Evolutionary conservation across 2,888 invertebrate species (phyloP).

Genomic region (Pyrgus malvae): DNA sequence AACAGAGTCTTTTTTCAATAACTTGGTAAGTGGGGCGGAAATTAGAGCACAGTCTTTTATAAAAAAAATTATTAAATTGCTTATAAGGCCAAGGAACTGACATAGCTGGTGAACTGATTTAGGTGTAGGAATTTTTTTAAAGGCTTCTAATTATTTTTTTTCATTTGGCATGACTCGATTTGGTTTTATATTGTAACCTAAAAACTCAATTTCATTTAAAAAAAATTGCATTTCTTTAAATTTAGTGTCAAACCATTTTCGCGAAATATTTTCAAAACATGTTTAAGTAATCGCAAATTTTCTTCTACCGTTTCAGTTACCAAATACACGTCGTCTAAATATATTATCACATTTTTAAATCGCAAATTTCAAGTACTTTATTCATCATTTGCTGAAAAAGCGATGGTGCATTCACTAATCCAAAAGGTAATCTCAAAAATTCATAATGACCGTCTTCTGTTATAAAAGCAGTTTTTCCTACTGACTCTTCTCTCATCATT

Average conservation of each 20-base stretch:
- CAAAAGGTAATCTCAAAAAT: constrained; percentile 10
- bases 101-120: constrained; percentile 34
- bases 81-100: constrained; percentile 38
- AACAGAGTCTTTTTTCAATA: neutral
- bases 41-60: constrained; percentile 40
- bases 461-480: constrained; percentile 50
- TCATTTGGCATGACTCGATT: constrained; percentile 31
- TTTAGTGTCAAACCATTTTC: constrained; percentile 37
- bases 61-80: constrained; percentile 45
- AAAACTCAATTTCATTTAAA: constrained; percentile 35
- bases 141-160: constrained; percentile 33
- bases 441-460: constrained; percentile 51
- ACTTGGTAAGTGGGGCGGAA: constrained; percentile 36
- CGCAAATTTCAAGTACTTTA: neutral
- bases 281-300: constrained; percentile 1
- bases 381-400: constrained; percentile 3
- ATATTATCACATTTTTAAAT: neutral
- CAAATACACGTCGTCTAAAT: constrained; percentile 5
- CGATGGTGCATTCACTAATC: constrained; percentile 1
- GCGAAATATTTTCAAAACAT: constrained; percentile 28
- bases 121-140: constrained; percentile 34
- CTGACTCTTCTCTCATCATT: constrained; percentile 32
- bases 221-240: constrained; percentile 39
- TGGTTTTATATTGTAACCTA: constrained; percentile 35
- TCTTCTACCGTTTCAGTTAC: neutral